Evolutionary conservation across 2,888 invertebrate genomes (phyloP), one percentile per base, ranked within the genome.

Genomic region (Argyresthia goedartella): DNA sequence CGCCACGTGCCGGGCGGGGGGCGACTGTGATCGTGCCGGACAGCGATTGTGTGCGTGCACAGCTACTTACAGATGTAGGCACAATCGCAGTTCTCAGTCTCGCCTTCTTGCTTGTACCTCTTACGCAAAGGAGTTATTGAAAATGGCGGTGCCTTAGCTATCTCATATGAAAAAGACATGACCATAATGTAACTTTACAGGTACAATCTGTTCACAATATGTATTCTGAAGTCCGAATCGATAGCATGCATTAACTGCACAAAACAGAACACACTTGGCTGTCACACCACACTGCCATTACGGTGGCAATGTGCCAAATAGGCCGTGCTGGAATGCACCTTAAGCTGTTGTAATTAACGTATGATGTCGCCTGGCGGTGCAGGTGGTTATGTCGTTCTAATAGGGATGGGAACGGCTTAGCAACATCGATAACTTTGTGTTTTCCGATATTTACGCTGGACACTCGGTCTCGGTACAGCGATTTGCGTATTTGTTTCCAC

Each of bases 371-470:
- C 14, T 56, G 52, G 49, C 9, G 2, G 34, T 10, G 1, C 15
- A 10, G 16, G 57, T 50, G 52, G 61, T 66, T 74, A 57, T 55
- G 66, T 54, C 69, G 58, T 71, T 76, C 60, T 56, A 57, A 62
- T 71, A 75, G 72, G 71, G 74, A 60, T 67, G 73, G 59, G 64
- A 63, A 72, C 70, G 73, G 79, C 81, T 82, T 82, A 81, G 77
- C 69, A 71, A 76, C 68, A 74, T 80, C 82, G 78, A 80, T 81
- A 81, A 84, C 80, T 81, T 79, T 80, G 79, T 75, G 73, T 80
- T 81, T 74, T 77, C 74, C 71, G 61, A 72, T 79, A 75, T 80
- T 81, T 78, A 79, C 77, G 75, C 68, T 69, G 69, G 73, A 71
- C 69, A 77, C 71, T 81, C 78, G 77, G 75, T 74, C 70, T 62